Conservation (phyloP, 2,888 invertebrate species). For the Baccha elongata region DNA sequence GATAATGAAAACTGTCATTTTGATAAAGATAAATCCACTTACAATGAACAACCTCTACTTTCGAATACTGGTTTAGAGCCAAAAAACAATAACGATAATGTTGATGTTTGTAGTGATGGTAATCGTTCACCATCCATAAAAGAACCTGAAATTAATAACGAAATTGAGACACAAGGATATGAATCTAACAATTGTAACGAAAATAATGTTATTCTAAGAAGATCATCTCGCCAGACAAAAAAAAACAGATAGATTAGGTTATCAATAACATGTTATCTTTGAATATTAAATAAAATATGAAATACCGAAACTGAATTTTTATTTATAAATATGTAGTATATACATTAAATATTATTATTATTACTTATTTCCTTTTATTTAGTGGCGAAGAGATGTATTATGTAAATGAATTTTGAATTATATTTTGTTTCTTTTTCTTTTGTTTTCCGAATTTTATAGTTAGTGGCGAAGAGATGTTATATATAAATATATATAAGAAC, state of each 20-base stretch:
- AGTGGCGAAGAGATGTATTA: neutral
- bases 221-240: slow-evolving; percentile 1
- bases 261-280: neutral
- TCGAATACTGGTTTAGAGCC: neutral
- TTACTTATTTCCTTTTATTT: neutral
- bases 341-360: neutral
- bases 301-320: neutral
- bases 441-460: neutral
- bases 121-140: no score
- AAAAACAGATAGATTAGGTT: neutral
- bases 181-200: neutral
- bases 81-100: neutral
- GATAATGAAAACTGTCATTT: no score
- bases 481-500: no score
- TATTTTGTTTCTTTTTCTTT: neutral
- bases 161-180: neutral
- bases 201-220: neutral
- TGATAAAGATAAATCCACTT: no score
- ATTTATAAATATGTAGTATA: neutral
- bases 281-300: neutral
- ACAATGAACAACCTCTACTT: neutral
- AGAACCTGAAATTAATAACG: neutral
- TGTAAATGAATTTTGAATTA: neutral
- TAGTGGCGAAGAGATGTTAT: neutral
- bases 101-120: no score